Percentiles rank a stretch among this genome's conserved stretches.
These are phyloP conservation scores for Papilio glaucus DNA, from an alignment of 1,140 invertebrate species.

Conservation along the genomic window DNA sequence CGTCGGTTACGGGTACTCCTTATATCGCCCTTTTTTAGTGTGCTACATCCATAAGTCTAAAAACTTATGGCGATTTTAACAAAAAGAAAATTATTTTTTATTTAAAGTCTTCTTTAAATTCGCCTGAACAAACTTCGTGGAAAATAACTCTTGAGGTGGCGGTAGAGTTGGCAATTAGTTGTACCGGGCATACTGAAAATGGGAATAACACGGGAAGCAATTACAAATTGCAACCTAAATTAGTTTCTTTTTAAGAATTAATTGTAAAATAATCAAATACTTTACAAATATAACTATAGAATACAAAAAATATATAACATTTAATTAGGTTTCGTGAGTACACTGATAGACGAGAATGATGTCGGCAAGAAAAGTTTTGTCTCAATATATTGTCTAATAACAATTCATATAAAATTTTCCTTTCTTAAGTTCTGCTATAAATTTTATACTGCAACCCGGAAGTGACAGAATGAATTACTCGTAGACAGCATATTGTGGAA, in stretches of 20 bases:
- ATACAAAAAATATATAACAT: too few species aligned
- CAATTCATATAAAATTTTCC: not conserved
- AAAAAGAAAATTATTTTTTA: not conserved
- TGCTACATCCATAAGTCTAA: not conserved
- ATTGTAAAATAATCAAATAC: too few species aligned
- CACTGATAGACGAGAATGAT: too few species aligned
- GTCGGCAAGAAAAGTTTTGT: too few species aligned
- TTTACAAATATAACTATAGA: too few species aligned
- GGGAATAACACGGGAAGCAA: not conserved
- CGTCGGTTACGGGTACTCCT: too few species aligned
- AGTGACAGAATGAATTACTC: conserved; percentile 12
- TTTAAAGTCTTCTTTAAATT: too few species aligned
- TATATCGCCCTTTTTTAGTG: too few species aligned
- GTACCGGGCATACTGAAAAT: not conserved
- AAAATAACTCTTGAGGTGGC: not conserved
- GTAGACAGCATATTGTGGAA: conserved; percentile 4
- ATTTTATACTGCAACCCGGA: not conserved
- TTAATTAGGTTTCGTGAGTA: too few species aligned
- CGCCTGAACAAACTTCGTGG: not conserved
- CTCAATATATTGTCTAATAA: not conserved
- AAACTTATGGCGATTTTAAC: not conserved
- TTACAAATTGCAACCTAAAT: not conserved
- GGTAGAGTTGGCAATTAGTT: conserved; percentile 7
- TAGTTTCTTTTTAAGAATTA: not conserved
- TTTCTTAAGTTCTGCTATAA: conserved; percentile 13